phyloP scores from a whole-genome alignment of 2,797 vertebrate species.

The Scolopax rusticola region DNA sequence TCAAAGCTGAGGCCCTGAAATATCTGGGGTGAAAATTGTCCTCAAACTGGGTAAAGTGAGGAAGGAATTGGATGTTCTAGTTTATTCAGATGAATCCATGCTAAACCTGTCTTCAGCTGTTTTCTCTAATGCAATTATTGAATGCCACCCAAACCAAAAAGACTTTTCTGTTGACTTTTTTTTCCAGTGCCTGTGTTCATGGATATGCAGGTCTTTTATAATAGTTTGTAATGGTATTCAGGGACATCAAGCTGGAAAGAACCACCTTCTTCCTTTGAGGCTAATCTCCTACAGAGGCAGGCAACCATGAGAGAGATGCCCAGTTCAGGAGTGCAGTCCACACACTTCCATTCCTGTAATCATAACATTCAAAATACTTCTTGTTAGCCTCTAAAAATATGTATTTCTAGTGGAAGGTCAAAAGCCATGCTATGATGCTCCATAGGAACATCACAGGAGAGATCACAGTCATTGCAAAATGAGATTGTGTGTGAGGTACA shows the following conservation, averaged over 20 bases:
- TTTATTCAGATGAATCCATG: not conserved
- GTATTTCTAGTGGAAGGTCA: not conserved
- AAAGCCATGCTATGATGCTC: not conserved
- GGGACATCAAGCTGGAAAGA: not conserved
- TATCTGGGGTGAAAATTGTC: not conserved
- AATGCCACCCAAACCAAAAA: slow-evolving; percentile 7
- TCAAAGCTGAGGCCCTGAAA: not conserved
- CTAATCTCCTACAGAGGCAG: not conserved
- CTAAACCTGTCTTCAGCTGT: slow-evolving; percentile 15
- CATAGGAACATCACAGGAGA: not conserved
- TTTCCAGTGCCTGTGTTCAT: not conserved
- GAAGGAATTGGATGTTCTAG: slow-evolving; percentile 19
- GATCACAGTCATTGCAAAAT: not conserved
- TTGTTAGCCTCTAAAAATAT: not conserved
- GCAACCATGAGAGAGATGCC: not conserved
- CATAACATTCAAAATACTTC: not conserved
- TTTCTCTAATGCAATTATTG: not conserved
- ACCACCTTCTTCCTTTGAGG: not conserved
- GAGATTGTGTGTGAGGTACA: not conserved
- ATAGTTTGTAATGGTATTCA: not conserved
- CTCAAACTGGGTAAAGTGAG: not conserved
- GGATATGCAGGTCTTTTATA: not conserved
- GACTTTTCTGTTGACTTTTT: not conserved
- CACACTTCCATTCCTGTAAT: not conserved
- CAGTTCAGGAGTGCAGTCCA: not conserved